A percentile compares a stretch with the other conserved stretches of the same genome.
These are phyloP conservation scores for Ophioninae sp. DNA, from an alignment of 2,888 invertebrate genomes.

Conservation along the genomic window DNA sequence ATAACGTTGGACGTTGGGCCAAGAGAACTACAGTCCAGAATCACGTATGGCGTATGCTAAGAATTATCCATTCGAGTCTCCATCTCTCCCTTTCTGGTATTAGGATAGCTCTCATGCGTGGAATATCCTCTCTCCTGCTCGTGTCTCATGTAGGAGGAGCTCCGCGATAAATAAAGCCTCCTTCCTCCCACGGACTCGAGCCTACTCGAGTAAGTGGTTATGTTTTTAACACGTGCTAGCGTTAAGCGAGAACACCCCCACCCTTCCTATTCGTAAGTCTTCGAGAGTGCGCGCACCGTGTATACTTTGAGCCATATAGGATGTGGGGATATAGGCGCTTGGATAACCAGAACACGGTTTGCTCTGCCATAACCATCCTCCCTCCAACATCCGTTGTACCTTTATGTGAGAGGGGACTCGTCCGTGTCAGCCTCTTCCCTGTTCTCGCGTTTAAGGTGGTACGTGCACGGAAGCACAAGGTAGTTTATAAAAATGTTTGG, in stretches of 20 bases:
- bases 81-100: slow-evolving; percentile 5
- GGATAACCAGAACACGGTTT: slow-evolving; percentile 42
- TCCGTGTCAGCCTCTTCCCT: not conserved
- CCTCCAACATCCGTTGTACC: not conserved
- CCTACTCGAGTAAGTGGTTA: slow-evolving; percentile 77
- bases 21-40: slow-evolving; percentile 12
- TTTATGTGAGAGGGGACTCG: not conserved
- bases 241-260: slow-evolving; percentile 65
- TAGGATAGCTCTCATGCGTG: slow-evolving; percentile 4
- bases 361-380: slow-evolving; percentile 44
- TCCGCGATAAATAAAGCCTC: slow-evolving; percentile 73
- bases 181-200: slow-evolving; percentile 57
- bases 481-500: too few relatives aligned
- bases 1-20: slow-evolving; percentile 27
- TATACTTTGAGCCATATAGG: slow-evolving; percentile 17
- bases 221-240: slow-evolving; percentile 78
- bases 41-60: slow-evolving; percentile 27
- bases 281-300: slow-evolving; percentile 5
- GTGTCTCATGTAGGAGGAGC: slow-evolving; percentile 62
- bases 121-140: slow-evolving; percentile 15
- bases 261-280: slow-evolving; percentile 8
- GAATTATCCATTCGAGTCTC: slow-evolving; percentile 51
- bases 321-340: not conserved
- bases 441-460: not conserved
- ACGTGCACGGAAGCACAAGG: too few relatives aligned